Conservation (phyloP, 2,113 vertebrate species). For the Cavia aperea region DNA sequence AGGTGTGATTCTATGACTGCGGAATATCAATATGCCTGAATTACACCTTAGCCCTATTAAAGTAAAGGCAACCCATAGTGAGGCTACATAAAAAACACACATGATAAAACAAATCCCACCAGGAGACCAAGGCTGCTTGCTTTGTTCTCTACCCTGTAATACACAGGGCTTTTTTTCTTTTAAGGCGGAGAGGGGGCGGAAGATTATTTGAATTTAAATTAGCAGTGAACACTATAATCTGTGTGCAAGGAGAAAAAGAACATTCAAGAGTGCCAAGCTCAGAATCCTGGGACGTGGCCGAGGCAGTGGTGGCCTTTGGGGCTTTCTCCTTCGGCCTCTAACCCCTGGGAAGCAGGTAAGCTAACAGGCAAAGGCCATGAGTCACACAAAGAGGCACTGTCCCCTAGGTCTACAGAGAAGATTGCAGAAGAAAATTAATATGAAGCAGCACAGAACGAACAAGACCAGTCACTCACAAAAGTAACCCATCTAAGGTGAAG, state of each 20-base stretch:
- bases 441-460: conserved; percentile 35
- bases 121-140: conserved; percentile 7
- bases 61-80: conserved; percentile 42
- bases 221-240: conserved; percentile 63
- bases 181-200: neutral
- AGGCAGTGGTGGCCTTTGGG: neutral
- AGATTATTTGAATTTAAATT: conserved; percentile 68
- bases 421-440: conserved; percentile 42
- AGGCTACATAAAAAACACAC: conserved; percentile 40
- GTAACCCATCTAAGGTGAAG: neutral
- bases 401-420: conserved; percentile 20
- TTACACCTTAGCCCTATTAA: conserved; percentile 46
- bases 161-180: conserved; percentile 41
- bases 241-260: conserved; percentile 60
- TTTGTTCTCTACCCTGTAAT: conserved; percentile 60
- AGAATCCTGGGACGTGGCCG: conserved; percentile 24
- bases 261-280: conserved; percentile 50
- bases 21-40: conserved; percentile 47
- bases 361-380: conserved; percentile 19
- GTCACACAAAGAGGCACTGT: conserved; percentile 43
- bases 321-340: conserved; percentile 46
- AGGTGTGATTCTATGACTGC: conserved; percentile 34
- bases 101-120: conserved; percentile 39
- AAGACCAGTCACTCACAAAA: conserved; percentile 28
- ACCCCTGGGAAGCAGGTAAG: conserved; percentile 19